These are phyloP conservation scores for Brachionus manjavacas DNA, from an alignment of 1,140 invertebrate species.

Conservation along the genomic window DNA sequence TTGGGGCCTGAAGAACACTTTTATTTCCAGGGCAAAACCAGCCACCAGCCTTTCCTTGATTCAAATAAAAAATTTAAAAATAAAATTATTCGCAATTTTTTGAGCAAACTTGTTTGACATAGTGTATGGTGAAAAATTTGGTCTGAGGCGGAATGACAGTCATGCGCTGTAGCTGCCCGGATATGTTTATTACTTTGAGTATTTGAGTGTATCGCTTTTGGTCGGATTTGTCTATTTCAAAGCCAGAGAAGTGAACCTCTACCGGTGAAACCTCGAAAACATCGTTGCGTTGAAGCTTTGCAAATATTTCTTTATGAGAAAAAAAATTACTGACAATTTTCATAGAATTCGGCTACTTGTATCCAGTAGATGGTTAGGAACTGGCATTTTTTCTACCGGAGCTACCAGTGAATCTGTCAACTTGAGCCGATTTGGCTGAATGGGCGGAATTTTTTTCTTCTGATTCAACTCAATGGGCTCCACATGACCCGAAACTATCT, in stretches of 20 bases:
- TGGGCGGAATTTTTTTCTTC: conserved; percentile 29
- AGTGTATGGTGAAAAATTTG: conserved; percentile 55
- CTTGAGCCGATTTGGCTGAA: conserved; percentile 1
- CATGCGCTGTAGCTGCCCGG: conserved; percentile 53
- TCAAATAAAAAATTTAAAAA: neutral
- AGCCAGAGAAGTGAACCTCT: conserved; percentile 54
- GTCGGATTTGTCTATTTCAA: conserved; percentile 51
- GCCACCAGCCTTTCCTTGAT: conserved; percentile 34
- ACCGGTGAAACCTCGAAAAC: conserved; percentile 50
- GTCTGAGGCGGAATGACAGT: conserved; percentile 57
- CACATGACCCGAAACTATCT: neutral
- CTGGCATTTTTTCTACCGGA: conserved; percentile 47
- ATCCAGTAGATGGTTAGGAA: conserved; percentile 55
- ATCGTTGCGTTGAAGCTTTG: conserved; percentile 52
- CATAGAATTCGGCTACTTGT: conserved; percentile 48
- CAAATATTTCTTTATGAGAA: conserved; percentile 51
- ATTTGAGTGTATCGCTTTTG: conserved; percentile 43
- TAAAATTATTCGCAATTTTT: neutral
- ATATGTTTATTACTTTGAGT: conserved; percentile 53
- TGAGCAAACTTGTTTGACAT: conserved; percentile 48
- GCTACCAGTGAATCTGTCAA: conserved; percentile 47
- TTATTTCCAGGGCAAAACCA: conserved; percentile 48
- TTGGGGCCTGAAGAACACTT: conserved; percentile 54
- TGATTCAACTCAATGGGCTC: conserved; percentile 3
- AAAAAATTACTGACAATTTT: neutral